phyloP scores from a whole-genome alignment of 2,113 vertebrate genomes.

The Strix uralensis region DNA sequence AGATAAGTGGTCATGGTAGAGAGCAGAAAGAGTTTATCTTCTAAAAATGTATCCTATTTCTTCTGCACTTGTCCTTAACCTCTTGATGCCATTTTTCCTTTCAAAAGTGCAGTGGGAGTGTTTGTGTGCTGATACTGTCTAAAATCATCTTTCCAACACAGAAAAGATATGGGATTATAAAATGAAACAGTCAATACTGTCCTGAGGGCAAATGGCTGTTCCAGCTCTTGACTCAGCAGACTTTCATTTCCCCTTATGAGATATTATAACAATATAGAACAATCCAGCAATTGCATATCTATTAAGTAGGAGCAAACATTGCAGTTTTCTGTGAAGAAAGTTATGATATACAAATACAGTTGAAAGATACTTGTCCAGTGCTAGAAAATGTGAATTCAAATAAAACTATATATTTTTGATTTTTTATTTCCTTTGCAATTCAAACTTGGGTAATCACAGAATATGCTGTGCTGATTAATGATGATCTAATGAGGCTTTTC shows the following conservation, averaged over 20 bases:
- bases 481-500: background rate
- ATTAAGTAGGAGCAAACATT: background rate
- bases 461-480: background rate
- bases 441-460: background rate
- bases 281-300: background rate
- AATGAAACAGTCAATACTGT: background rate
- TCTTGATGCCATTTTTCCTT: background rate
- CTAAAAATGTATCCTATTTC: background rate
- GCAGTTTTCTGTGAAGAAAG: background rate
- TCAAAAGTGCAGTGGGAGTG: background rate
- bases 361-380: background rate
- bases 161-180: background rate
- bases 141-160: background rate
- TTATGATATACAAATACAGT: background rate
- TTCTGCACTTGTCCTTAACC: background rate
- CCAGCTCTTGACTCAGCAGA: slow-evolving; percentile 12
- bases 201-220: background rate
- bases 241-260: background rate
- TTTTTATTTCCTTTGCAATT: background rate
- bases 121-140: background rate
- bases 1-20: background rate
- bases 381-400: background rate
- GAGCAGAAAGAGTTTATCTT: background rate
- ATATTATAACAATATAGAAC: background rate
- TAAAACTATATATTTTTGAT: background rate